Conservation (phyloP, 2,888 invertebrate species). For the Aphodius granarius region DNA sequence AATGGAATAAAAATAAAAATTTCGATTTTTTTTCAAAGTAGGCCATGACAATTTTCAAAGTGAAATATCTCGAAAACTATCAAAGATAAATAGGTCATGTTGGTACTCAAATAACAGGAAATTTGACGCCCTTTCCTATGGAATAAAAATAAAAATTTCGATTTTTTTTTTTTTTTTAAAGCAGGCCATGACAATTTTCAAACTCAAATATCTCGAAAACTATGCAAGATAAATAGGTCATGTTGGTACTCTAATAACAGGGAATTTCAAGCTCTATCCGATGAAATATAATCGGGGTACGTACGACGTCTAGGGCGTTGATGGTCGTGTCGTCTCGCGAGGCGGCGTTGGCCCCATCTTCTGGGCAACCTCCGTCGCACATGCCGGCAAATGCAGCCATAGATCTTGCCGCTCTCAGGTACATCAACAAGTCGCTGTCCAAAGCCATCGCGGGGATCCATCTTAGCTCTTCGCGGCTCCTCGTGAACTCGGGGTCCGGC, state of each 20-base stretch:
- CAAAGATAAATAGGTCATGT: background rate
- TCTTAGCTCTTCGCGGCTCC: constrained; percentile 79
- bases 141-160: background rate
- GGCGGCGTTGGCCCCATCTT: constrained; percentile 96
- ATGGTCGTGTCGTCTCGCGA: constrained; percentile 97
- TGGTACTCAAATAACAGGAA: background rate
- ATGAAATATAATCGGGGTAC: constrained; percentile 36
- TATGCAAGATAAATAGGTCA: background rate
- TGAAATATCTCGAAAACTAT: background rate
- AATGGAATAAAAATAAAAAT: background rate
- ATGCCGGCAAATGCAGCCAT: constrained; percentile 98
- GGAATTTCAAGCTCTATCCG: background rate
- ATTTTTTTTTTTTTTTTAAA: background rate
- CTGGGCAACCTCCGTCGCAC: constrained; percentile 97
- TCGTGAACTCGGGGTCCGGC: constrained; percentile 62
- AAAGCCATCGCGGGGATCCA: constrained; percentile 93
- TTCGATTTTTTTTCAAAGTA: background rate
- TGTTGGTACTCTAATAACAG: constrained; percentile 1
- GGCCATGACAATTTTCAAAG: no score
- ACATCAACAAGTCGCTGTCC: constrained; percentile 96
- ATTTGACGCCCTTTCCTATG: background rate
- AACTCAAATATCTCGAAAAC: background rate
- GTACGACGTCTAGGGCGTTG: constrained; percentile 91
- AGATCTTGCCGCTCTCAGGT: constrained; percentile 93
- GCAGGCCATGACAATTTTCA: no score